Percentiles rank a stretch among this genome's conserved stretches.
Conservation (phyloP, 2,888 invertebrate species). For the Autographa gamma region DNA sequence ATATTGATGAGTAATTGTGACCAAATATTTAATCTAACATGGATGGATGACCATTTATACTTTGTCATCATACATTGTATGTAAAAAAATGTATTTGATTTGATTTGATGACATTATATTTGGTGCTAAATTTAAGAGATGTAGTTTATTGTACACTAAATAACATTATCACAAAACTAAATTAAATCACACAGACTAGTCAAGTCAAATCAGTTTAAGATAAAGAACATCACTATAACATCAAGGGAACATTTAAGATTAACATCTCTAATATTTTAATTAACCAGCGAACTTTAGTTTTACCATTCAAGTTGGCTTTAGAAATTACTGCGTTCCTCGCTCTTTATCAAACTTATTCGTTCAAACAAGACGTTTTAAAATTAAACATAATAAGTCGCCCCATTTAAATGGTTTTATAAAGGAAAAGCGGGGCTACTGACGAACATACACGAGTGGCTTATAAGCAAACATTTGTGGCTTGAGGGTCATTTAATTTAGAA, state of each 20-base stretch:
- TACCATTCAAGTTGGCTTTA: conserved; percentile 36
- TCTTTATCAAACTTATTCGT: conserved; percentile 33
- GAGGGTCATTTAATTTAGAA: conserved; percentile 64
- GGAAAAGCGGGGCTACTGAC: conserved; percentile 26
- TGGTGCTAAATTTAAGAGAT: not conserved
- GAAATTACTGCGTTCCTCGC: conserved; percentile 28
- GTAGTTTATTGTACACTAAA: not conserved
- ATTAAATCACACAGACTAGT: not conserved
- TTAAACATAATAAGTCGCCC: conserved; percentile 41
- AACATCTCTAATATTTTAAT: conserved; percentile 40
- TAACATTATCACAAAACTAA: not conserved
- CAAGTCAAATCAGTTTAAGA: not conserved
- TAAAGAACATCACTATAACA: conserved; percentile 26
- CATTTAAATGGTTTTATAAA: conserved; percentile 53
- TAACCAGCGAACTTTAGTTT: conserved; percentile 29
- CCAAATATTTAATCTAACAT: no score
- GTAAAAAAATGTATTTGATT: no score
- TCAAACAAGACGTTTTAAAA: conserved; percentile 38
- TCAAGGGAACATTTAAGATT: conserved; percentile 33
- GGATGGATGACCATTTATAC: no score
- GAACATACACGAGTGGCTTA: conserved; percentile 42
- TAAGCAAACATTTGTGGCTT: conserved; percentile 47
- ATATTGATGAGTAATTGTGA: no score
- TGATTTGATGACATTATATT: no score
- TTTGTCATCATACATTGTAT: no score